These are phyloP conservation scores for Lordiphosa clarofinis DNA, from an alignment of 1,140 invertebrate species.

Conservation along the genomic window DNA sequence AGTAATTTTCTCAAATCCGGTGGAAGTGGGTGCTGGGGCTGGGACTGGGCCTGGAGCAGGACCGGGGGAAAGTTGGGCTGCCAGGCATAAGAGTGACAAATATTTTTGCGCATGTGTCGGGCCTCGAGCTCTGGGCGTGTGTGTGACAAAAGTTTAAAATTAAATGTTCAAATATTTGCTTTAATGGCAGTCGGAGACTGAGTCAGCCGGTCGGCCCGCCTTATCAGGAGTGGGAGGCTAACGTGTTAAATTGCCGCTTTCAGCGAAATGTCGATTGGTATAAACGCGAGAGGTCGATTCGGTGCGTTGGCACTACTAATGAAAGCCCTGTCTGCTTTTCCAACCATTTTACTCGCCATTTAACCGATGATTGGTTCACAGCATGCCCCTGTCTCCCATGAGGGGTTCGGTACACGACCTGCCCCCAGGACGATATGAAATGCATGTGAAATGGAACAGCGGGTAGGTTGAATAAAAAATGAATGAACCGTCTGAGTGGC, in stretches of 20 bases:
- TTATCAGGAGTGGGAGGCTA: slow-evolving; percentile 9
- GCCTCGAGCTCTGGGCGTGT: slow-evolving; percentile 12
- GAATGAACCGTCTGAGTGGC: neutral
- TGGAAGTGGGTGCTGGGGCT: slow-evolving; percentile 2
- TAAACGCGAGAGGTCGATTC: slow-evolving; percentile 24
- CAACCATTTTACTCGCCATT: slow-evolving; percentile 63
- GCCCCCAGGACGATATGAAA: slow-evolving; percentile 35
- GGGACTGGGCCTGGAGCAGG: neutral
- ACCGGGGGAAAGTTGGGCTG: slow-evolving; percentile 13
- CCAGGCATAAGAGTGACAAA: slow-evolving; percentile 40
- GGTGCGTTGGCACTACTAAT: slow-evolving; percentile 54
- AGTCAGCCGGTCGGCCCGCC: neutral
- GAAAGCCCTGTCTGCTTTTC: slow-evolving; percentile 35
- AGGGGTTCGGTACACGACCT: slow-evolving; percentile 1
- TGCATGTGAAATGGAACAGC: slow-evolving; percentile 38
- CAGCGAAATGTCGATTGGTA: slow-evolving; percentile 55
- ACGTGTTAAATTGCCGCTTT: slow-evolving; percentile 71
- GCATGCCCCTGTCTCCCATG: slow-evolving; percentile 12
- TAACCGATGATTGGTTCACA: slow-evolving; percentile 74
- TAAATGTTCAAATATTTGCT: slow-evolving; percentile 62
- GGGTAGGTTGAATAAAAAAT: slow-evolving; percentile 36
- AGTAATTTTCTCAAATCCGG: slow-evolving; percentile 36
- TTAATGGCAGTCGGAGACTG: slow-evolving; percentile 2
- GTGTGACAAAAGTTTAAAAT: slow-evolving; percentile 46
- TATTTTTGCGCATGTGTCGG: slow-evolving; percentile 53